These are phyloP conservation scores for Salminus brasiliensis DNA, from an alignment of 2,113 vertebrate species.

Conservation along the genomic window DNA sequence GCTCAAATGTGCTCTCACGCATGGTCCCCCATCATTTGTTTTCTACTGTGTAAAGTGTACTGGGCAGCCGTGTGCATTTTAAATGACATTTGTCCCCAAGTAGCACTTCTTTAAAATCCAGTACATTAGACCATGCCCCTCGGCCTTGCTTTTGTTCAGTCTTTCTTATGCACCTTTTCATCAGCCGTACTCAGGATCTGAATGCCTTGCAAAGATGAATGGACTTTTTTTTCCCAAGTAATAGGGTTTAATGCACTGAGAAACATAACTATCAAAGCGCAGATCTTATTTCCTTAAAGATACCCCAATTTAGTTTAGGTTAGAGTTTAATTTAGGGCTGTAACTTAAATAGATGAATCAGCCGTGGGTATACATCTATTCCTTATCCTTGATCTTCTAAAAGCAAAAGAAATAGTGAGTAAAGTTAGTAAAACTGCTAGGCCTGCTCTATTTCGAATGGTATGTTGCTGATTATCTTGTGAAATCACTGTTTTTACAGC, in stretches of 20 bases:
- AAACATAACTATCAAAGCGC: neutral
- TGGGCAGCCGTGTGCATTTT: constrained; percentile 12
- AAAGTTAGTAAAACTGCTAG: neutral
- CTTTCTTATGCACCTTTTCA: constrained; percentile 14
- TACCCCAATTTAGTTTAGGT: neutral
- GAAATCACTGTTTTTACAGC: constrained; percentile 20
- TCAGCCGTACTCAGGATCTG: constrained; percentile 16
- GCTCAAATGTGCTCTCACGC: constrained; percentile 14
- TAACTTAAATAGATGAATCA: neutral
- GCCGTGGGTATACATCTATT: neutral
- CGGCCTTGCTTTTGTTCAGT: constrained; percentile 19
- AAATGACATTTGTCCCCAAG: constrained; percentile 38
- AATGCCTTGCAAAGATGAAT: constrained; percentile 1
- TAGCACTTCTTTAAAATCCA: constrained; percentile 26
- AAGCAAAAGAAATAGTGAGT: neutral
- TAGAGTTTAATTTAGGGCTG: neutral
- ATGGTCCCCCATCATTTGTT: constrained; percentile 1
- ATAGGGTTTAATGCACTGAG: neutral
- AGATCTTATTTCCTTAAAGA: neutral
- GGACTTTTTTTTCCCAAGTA: neutral
- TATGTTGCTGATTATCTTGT: constrained; percentile 10
- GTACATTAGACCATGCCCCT: constrained; percentile 14
- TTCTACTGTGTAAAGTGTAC: constrained; percentile 16
- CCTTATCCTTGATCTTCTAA: neutral
- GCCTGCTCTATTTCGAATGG: neutral